Evolutionary conservation across 1,140 invertebrate genomes (phyloP).

Genomic region (Theocolax elegans): DNA sequence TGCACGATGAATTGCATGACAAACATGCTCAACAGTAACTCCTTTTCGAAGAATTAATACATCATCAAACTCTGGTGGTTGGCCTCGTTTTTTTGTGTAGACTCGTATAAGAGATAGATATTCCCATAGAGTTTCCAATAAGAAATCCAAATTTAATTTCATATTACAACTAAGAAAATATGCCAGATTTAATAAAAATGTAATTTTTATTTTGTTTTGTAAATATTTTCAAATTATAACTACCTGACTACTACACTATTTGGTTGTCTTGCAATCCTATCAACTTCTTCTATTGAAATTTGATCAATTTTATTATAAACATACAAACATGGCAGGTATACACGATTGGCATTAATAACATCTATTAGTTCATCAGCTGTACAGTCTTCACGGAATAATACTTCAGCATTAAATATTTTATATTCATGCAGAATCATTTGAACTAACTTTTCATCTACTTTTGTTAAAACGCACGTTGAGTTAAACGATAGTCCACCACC

Average conservation of each 20-base stretch:
- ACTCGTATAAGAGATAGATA: constrained; percentile 93
- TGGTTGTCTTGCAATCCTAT: constrained; percentile 89
- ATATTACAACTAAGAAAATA: constrained; percentile 95
- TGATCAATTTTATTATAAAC: constrained; percentile 99
- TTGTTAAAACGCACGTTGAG: constrained; percentile 92
- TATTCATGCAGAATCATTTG: constrained; percentile 99
- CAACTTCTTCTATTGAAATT: constrained; percentile 98
- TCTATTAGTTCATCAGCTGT: constrained; percentile 97
- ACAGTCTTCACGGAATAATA: constrained; percentile 96
- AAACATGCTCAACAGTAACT: constrained; percentile 95
- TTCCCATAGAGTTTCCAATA: constrained; percentile 94
- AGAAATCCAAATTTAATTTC: constrained; percentile 97
- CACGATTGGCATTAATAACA: constrained; percentile 97
- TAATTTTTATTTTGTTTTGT: background rate
- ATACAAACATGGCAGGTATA: constrained; percentile 97
- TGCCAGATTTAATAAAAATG: constrained; percentile 38
- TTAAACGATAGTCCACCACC: constrained; percentile 99
- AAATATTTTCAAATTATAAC: constrained; percentile 34
- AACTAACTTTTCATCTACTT: constrained; percentile 97
- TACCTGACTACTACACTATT: constrained; percentile 96
- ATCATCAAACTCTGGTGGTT: constrained; percentile 95
- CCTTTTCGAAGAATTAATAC: constrained; percentile 92
- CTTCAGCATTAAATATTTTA: constrained; percentile 99
- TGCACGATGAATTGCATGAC: constrained; percentile 95
- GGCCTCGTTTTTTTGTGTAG: constrained; percentile 98